Conservation (phyloP, 64 coral and sea anemone species). For the Trachythela sp. region DNA sequence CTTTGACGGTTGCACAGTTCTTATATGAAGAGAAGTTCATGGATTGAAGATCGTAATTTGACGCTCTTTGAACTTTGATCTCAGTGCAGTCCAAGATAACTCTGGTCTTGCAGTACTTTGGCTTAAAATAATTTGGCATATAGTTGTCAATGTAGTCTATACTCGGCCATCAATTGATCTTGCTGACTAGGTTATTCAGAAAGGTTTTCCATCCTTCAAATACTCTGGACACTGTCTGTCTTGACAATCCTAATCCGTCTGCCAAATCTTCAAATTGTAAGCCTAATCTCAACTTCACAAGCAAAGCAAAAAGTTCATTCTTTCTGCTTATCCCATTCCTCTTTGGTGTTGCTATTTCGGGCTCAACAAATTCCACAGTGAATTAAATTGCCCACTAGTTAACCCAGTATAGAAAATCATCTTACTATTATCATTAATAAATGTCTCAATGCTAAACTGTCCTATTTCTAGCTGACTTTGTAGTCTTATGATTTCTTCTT, state of each 20-base stretch:
- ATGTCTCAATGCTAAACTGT: background rate
- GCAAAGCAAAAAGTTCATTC: slow-evolving; percentile 38
- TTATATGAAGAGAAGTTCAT: slow-evolving; percentile 60
- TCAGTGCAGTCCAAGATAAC: slow-evolving; percentile 45
- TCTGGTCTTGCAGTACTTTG: slow-evolving; percentile 29
- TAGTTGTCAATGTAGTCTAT: background rate
- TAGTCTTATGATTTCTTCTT: too few relatives aligned
- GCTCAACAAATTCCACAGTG: slow-evolving; percentile 6
- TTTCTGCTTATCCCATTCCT: background rate
- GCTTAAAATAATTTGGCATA: slow-evolving; percentile 39
- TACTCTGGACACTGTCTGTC: slow-evolving; percentile 16
- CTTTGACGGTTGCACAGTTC: slow-evolving; percentile 56
- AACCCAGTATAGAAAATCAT: slow-evolving; percentile 1
- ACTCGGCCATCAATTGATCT: slow-evolving; percentile 15
- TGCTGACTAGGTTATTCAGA: slow-evolving; percentile 9
- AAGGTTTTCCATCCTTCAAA: slow-evolving; percentile 40
- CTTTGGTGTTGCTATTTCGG: background rate
- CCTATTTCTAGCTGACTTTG: background rate
- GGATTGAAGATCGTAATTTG: slow-evolving; percentile 43
- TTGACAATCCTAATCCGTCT: background rate
- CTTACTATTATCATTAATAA: background rate
- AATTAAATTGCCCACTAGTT: background rate
- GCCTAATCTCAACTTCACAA: slow-evolving; percentile 30
- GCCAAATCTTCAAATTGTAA: slow-evolving; percentile 37
- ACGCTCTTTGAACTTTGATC: slow-evolving; percentile 52